Conservation (phyloP, 2,888 invertebrate genomes). For the Phymatocera aterrima region DNA sequence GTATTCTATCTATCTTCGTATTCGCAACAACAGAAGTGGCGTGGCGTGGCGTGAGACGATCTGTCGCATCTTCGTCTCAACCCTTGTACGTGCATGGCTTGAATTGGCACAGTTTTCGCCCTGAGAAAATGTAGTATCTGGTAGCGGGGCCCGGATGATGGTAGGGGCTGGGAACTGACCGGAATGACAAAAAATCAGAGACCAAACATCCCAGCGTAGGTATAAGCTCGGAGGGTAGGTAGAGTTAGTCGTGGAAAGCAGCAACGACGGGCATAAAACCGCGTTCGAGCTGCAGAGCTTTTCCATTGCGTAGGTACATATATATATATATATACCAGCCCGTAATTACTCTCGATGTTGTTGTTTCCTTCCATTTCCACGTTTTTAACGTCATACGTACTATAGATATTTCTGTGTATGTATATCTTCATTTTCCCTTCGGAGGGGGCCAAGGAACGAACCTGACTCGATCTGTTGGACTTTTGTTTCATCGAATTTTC, state of each 20-base stretch:
- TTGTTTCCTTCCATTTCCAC: neutral
- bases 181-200: constrained; percentile 39
- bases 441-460: too few relatives aligned
- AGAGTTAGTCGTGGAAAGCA: constrained; percentile 53
- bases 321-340: too few relatives aligned
- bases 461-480: too few relatives aligned
- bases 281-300: too few relatives aligned
- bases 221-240: constrained; percentile 38
- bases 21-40: neutral
- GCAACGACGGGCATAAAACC: constrained; percentile 51
- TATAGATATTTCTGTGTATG: neutral
- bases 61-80: neutral
- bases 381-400: neutral
- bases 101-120: constrained; percentile 47
- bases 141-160: neutral
- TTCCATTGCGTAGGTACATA: constrained; percentile 12
- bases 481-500: neutral
- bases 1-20: too few relatives aligned
- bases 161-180: constrained; percentile 1
- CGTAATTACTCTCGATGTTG: constrained; percentile 26
- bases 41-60: too few relatives aligned
- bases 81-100: neutral
- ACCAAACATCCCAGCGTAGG: constrained; percentile 43
- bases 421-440: neutral
- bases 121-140: neutral